Percentiles rank a stretch among this genome's conserved stretches.
Evolutionary conservation across 2,113 vertebrate genomes (phyloP).

Genomic region (Delphinus delphis): DNA sequence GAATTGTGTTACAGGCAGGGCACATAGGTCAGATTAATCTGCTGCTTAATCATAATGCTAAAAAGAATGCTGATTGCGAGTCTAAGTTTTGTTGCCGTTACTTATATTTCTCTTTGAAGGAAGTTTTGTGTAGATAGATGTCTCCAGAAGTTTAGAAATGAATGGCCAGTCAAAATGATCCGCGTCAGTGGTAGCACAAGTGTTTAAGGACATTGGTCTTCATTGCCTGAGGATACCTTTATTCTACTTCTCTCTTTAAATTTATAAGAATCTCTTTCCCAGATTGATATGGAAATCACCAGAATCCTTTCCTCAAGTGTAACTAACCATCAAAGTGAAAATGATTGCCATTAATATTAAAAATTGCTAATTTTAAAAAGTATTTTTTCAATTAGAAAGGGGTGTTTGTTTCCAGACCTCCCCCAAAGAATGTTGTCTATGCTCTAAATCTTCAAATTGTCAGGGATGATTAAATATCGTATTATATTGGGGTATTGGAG

Average conservation of each 20-base stretch:
- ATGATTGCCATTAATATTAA: background rate
- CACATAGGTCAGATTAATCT: slow-evolving; percentile 69
- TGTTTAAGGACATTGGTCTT: background rate
- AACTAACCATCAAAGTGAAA: background rate
- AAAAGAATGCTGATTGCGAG: slow-evolving; percentile 42
- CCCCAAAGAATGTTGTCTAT: background rate
- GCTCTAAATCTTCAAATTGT: background rate
- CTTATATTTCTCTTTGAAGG: background rate
- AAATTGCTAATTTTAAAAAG: background rate
- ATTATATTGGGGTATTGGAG: background rate
- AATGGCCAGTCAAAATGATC: background rate
- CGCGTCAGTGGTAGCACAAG: background rate
- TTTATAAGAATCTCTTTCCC: background rate
- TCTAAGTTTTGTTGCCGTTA: background rate
- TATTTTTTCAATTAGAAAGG: background rate
- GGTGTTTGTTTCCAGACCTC: background rate
- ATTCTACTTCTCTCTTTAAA: background rate
- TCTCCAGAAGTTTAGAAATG: background rate
- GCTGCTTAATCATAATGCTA: slow-evolving; percentile 57
- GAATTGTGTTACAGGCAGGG: slow-evolving; percentile 56
- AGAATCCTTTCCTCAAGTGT: background rate
- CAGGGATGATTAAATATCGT: background rate
- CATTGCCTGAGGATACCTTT: background rate
- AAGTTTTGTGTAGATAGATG: background rate
- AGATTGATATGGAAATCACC: background rate